Conservation (phyloP, 2,888 invertebrate genomes). For the Melieria omissa region DNA sequence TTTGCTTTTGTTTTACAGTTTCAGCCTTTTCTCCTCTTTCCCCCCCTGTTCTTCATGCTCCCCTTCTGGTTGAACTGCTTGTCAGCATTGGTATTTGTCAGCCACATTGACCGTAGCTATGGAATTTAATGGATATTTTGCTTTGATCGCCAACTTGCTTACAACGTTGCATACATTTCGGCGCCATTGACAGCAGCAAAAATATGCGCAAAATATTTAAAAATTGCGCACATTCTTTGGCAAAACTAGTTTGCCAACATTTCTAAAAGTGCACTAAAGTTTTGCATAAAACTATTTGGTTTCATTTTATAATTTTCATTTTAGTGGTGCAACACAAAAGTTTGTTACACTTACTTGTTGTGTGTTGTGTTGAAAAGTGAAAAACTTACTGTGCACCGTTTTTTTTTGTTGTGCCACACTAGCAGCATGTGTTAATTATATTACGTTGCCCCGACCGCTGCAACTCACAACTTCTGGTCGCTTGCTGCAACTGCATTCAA, state of each 20-base stretch:
- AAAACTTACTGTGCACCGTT: not conserved
- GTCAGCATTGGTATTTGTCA: conserved; percentile 7
- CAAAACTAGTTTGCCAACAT: too few species aligned
- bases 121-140: conserved; percentile 33
- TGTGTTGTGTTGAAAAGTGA: not conserved
- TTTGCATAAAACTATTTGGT: too few species aligned
- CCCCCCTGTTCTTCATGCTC: not conserved
- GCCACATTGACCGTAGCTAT: conserved; percentile 23
- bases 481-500: not conserved
- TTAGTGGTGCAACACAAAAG: not conserved
- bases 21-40: not conserved
- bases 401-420: not conserved
- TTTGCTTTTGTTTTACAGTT: not conserved
- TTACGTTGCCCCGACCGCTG: too few species aligned
- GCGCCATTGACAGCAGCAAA: too few species aligned
- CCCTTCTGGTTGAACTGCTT: conserved; percentile 1
- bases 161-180: too few species aligned
- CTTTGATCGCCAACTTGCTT: conserved; percentile 27
- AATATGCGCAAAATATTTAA: too few species aligned
- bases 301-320: too few species aligned
- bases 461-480: too few species aligned
- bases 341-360: not conserved
- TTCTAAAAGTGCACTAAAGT: too few species aligned
- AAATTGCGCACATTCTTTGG: too few species aligned
- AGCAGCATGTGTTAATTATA: not conserved